Conservation (phyloP, 1,140 invertebrate genomes). For the Oryzaephilus surinamensis region DNA sequence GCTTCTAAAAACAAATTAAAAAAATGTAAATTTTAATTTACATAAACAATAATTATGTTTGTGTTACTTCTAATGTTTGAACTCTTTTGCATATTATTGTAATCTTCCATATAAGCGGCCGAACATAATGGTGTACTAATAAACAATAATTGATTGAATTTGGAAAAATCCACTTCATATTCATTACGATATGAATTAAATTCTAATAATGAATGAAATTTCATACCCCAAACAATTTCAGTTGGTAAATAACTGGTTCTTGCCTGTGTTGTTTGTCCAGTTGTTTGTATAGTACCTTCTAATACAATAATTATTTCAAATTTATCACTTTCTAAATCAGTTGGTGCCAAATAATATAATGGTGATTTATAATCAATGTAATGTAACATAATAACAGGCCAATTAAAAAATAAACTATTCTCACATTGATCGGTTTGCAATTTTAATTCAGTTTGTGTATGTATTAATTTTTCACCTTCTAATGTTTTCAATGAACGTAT, state of each 20-base stretch:
- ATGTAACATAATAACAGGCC: constrained; percentile 83
- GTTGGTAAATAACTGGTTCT: neutral
- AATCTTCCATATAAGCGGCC: constrained; percentile 55
- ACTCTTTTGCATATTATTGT: too few species aligned
- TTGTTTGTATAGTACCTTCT: neutral
- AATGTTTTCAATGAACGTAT: constrained; percentile 79
- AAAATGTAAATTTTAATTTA: too few species aligned
- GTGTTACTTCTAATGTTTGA: too few species aligned
- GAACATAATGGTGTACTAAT: constrained; percentile 78
- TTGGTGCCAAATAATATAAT: constrained; percentile 76
- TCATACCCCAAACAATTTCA: constrained; percentile 81
- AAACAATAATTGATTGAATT: constrained; percentile 70
- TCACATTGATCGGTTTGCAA: constrained; percentile 64
- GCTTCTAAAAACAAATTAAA: too few species aligned
- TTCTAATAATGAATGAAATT: constrained; percentile 74
- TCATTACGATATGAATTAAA: constrained; percentile 87
- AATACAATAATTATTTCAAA: constrained; percentile 83
- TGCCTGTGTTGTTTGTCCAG: neutral
- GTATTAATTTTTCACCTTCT: constrained; percentile 74
- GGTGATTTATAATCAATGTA: constrained; percentile 69
- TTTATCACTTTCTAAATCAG: constrained; percentile 75
- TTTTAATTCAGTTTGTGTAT: constrained; percentile 56
- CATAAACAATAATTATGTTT: too few species aligned
- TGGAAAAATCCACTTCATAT: constrained; percentile 84
- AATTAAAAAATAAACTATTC: constrained; percentile 82